Conservation (phyloP, 2,888 invertebrate genomes). For the Notodonta ziczac region DNA sequence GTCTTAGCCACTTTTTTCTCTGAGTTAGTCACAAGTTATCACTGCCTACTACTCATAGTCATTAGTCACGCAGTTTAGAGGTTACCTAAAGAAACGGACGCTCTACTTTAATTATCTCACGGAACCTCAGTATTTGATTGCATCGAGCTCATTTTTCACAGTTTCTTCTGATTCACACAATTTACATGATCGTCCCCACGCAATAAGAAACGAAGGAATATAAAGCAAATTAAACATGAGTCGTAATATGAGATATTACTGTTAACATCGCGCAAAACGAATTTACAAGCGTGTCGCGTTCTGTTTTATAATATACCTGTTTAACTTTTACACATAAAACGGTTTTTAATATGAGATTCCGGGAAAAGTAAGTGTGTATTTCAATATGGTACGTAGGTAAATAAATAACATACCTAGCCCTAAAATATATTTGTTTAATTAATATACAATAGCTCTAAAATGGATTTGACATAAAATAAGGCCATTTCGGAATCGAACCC, state of each 20-base stretch:
- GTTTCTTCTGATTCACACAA: conserved; percentile 4
- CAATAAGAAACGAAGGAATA: conserved; percentile 4
- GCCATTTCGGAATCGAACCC: no score
- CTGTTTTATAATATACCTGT: neutral
- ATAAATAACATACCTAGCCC: no score
- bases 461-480: no score
- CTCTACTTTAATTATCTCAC: conserved; percentile 8
- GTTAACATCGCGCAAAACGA: neutral
- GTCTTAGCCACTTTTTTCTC: no score
- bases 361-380: no score
- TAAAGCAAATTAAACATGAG: conserved; percentile 3
- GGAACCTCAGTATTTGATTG: conserved; percentile 18
- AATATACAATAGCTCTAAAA: no score
- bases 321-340: neutral
- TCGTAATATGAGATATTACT: conserved; percentile 1
- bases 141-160: conserved; percentile 16
- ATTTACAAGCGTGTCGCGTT: neutral
- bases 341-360: neutral
- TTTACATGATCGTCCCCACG: neutral
- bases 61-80: no score
- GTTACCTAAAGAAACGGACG: no score
- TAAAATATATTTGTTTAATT: no score
- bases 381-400: no score
- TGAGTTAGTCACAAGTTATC: no score
- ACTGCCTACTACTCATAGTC: no score